These are phyloP conservation scores for Clarias fuscus DNA, from an alignment of 2,797 vertebrate genomes.

Conservation along the genomic window DNA sequence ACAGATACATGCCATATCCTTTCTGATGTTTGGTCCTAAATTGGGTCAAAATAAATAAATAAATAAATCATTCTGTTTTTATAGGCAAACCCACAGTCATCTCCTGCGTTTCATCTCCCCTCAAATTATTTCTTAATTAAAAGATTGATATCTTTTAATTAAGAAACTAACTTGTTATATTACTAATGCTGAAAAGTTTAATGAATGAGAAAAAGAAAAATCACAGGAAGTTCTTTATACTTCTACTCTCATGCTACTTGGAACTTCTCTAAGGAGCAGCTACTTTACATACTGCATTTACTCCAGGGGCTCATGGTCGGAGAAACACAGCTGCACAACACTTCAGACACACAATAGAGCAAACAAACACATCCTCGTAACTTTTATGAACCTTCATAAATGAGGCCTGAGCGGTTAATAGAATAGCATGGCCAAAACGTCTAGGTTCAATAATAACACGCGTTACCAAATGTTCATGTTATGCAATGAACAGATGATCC, in stretches of 20 bases:
- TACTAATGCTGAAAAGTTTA: neutral
- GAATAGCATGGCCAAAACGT: neutral
- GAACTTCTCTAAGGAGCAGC: slow-evolving; percentile 35
- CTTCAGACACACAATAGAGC: neutral
- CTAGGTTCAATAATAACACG: neutral
- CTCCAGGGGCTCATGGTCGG: slow-evolving; percentile 37
- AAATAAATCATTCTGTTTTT: neutral
- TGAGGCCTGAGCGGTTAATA: neutral
- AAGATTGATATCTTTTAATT: neutral
- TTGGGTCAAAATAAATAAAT: neutral
- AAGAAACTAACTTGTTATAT: neutral
- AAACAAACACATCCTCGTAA: slow-evolving; percentile 17
- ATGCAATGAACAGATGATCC: neutral
- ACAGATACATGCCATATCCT: neutral
- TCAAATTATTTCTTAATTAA: neutral
- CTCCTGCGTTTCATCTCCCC: neutral
- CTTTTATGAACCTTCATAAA: neutral
- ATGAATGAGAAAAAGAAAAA: neutral
- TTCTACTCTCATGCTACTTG: neutral
- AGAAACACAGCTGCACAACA: slow-evolving; percentile 28
- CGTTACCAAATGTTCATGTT: neutral
- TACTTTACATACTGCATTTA: slow-evolving; percentile 40
- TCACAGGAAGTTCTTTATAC: neutral
- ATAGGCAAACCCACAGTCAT: neutral
- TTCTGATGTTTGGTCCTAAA: neutral